Percentiles rank a stretch among this genome's conserved stretches.
Conservation (phyloP, 2,113 vertebrate species). For the Onychostoma macrolepis region DNA sequence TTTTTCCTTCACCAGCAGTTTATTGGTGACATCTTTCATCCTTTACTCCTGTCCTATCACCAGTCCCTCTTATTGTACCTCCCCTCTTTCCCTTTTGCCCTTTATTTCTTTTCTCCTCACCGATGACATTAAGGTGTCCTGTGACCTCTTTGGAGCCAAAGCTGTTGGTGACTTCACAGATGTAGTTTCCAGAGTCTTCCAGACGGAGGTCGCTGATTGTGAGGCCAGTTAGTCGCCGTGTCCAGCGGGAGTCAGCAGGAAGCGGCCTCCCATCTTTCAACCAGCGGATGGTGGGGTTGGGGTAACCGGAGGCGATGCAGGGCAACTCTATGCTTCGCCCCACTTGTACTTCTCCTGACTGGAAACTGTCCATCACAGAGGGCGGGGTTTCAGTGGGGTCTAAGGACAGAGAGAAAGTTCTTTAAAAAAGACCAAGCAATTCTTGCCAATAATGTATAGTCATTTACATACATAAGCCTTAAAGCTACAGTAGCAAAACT, state of each 20-base stretch:
- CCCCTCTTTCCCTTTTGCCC: conserved; percentile 11
- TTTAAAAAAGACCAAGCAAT: neutral
- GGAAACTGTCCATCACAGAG: conserved; percentile 93
- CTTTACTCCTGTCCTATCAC: neutral
- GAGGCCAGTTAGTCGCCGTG: conserved; percentile 88
- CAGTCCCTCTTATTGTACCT: neutral
- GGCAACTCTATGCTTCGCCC: conserved; percentile 89
- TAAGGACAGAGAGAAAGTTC: conserved; percentile 43
- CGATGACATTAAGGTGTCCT: conserved; percentile 89
- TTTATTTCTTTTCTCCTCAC: conserved; percentile 69
- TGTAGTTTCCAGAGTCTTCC: conserved; percentile 95
- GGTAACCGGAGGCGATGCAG: conserved; percentile 94
- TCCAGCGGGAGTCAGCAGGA: conserved; percentile 90
- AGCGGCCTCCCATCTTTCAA: conserved; percentile 93
- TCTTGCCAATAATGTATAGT: neutral
- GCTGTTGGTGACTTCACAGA: conserved; percentile 98
- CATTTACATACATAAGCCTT: neutral
- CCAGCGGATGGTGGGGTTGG: conserved; percentile 93
- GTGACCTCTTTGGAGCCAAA: conserved; percentile 96
- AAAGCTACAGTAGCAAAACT: conserved; percentile 16
- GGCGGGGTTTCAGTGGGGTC: conserved; percentile 95
- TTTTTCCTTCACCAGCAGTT: neutral
- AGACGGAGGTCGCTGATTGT: conserved; percentile 88
- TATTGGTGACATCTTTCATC: neutral
- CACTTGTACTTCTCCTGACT: conserved; percentile 87